Evolutionary conservation across 2,113 vertebrate species (phyloP).

Genomic region (Mesitornis unicolor): DNA sequence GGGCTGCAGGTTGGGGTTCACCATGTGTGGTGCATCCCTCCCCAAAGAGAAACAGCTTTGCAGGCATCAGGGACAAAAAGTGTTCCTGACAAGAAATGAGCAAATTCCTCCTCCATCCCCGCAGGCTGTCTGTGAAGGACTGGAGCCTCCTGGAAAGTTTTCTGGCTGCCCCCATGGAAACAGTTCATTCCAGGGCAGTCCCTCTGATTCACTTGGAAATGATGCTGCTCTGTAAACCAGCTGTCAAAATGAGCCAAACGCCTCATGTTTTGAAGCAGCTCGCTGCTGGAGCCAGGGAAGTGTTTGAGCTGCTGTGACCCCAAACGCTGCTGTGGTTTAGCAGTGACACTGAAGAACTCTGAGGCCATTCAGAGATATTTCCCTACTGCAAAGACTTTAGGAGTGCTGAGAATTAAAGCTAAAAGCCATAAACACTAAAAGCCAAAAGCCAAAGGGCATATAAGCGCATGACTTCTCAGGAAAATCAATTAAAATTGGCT

Average conservation of each 20-base stretch:
- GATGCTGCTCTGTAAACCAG: background rate
- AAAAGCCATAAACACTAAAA: no score
- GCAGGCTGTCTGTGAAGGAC: background rate
- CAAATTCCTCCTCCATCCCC: constrained; percentile 7
- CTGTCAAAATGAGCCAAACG: background rate
- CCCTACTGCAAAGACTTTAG: background rate
- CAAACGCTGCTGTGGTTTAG: background rate
- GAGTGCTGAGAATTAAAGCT: background rate
- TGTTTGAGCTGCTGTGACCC: background rate
- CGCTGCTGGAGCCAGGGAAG: background rate
- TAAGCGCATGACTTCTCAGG: background rate
- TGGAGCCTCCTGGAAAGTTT: constrained; percentile 11
- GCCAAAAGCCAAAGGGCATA: background rate
- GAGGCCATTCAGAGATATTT: background rate
- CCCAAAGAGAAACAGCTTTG: background rate
- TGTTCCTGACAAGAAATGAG: background rate
- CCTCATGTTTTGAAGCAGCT: background rate
- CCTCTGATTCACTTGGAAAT: background rate
- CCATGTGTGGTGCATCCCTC: background rate
- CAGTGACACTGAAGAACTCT: background rate
- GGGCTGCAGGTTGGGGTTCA: background rate
- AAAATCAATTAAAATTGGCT: background rate
- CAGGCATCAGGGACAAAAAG: background rate
- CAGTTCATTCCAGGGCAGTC: constrained; percentile 28
- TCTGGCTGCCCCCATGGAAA: constrained; percentile 23